phyloP scores from a whole-genome alignment of 1,140 invertebrate genomes.

The Prorops nasuta region DNA sequence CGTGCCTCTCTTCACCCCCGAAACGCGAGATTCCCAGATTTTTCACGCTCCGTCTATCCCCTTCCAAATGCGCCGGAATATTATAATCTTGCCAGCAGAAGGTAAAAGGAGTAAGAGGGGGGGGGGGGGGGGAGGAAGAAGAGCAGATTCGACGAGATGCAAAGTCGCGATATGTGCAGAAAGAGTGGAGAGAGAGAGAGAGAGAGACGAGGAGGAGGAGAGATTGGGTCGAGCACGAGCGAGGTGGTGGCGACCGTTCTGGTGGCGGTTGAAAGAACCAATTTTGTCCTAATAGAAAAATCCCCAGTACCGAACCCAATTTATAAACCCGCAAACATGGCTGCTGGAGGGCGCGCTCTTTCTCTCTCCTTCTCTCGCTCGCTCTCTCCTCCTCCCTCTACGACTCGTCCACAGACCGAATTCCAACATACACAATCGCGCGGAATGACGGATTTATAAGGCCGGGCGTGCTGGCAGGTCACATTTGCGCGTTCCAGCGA shows the following conservation, averaged over 20 bases:
- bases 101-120: background rate
- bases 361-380: slow-evolving; percentile 1
- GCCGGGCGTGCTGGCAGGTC: background rate
- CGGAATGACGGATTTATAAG: slow-evolving; percentile 44
- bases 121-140: background rate
- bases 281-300: slow-evolving; percentile 59
- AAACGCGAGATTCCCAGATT: too few species aligned
- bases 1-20: too few species aligned
- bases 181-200: slow-evolving; percentile 17
- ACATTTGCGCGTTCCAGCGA: background rate
- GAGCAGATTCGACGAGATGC: background rate
- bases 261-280: slow-evolving; percentile 58
- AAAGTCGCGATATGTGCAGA: background rate
- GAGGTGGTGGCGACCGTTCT: slow-evolving; percentile 29
- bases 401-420: slow-evolving; percentile 13
- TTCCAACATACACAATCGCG: slow-evolving; percentile 34
- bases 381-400: background rate
- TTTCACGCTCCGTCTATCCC: too few species aligned
- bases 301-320: slow-evolving; percentile 56
- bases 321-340: slow-evolving; percentile 58
- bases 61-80: too few species aligned
- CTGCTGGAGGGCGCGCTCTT: slow-evolving; percentile 37
- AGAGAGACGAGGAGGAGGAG: slow-evolving; percentile 8
- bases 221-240: background rate
- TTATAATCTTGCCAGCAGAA: too few species aligned